Evolutionary conservation across 1,140 invertebrate genomes (phyloP), one percentile per base, ranked within the genome.

Genomic region (Mylabris phalerata): DNA sequence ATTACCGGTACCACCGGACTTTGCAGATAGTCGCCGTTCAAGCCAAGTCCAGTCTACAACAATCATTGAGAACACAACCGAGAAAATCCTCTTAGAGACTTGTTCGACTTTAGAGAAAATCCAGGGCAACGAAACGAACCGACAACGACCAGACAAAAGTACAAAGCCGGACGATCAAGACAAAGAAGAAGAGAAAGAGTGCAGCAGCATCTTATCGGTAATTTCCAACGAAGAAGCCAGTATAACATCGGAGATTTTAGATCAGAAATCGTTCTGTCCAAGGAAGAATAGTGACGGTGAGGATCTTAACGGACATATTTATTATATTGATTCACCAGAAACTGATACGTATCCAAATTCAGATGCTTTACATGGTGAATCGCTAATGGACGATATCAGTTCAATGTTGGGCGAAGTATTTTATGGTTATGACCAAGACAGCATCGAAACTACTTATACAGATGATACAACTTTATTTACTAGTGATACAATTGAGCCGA

Each of bases 261-360:
- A 85, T 61, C 68, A 71, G 19, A 79, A 79, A 66, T 75, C 78
- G 1, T 78, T 75, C 54, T 67, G 71, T 57, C 67, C 71, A 7
- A 63, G 70, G 25, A 73, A 73, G 61, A 68, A 71, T 40, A 70
- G 68, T 46, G 72, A 75, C 48, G 79, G 79, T 4, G 73, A 76
- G 9, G 79, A 82, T 58, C 69, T 79, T 51, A 75, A 75, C n/a
- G 78, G 75, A 40, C 76, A 80, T 44, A 87, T 90, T 10, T 81
- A 82, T 9, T 88, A 91, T 65, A 90, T 90, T 44, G 89, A 91
- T 62, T 90, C 87, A 0, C 87, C 89, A 0, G 88, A 91, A 75
- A 89, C 87, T 1, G 88, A 90, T 50, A 81, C 83, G 1, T 84
- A 82, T 2, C 73, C 79, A 26, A 81, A 80, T 63, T 84, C 82